Base-by-base conservation (phyloP, 37 sponge, comb jelly and placozoan species). In the Cladorhizidae sp. region DNA sequence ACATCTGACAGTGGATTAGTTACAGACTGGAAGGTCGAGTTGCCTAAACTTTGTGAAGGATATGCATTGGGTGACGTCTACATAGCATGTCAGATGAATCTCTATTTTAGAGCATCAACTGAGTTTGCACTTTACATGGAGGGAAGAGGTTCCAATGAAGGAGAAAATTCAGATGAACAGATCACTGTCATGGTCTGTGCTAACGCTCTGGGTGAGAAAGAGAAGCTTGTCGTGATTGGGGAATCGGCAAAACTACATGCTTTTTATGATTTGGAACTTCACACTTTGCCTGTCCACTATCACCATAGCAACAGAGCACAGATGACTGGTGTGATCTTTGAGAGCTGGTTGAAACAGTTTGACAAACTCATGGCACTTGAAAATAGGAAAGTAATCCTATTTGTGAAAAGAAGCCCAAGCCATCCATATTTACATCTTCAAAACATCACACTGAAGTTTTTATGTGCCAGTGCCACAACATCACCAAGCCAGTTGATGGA, bases 171-270 rank as follows among this genome's bases (percentile, higher is more conserved):
- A 17, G 31, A 68, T 5, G 39, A 29, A 6, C 62, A 28, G 8
- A 29, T 67, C 36, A 62, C 57, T 20, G 20, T 86, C 14, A 38
- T 52, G 33, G 67, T 86, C 25, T 62, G 72, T 78, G 75, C 32
- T 36, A 86, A 79, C 38, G 75, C 80, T 51, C 68, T 79, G 49
- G 87, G 80, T 62, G 87, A 70, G 61, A 79, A 86, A 32, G 80
- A 79, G 58, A 37, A 36, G 45, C 87, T 75, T 42, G 64, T 86
- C 8, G 80, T 86, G 31, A 79, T 86, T 40, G 80, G 87, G 52
- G 79, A 73, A 56, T 39, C 67, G 36, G 87, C 87, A 29, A 50
- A 18, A 20, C 8, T 26, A 59, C 28, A 28, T 59, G n/a, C 28
- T 26, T 5, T 59, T 18, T 28, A 28, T 49, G 25, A 51, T 64